These are phyloP conservation scores for Catharus ustulatus DNA, from an alignment of 2,797 vertebrate species.

Conservation along the genomic window DNA sequence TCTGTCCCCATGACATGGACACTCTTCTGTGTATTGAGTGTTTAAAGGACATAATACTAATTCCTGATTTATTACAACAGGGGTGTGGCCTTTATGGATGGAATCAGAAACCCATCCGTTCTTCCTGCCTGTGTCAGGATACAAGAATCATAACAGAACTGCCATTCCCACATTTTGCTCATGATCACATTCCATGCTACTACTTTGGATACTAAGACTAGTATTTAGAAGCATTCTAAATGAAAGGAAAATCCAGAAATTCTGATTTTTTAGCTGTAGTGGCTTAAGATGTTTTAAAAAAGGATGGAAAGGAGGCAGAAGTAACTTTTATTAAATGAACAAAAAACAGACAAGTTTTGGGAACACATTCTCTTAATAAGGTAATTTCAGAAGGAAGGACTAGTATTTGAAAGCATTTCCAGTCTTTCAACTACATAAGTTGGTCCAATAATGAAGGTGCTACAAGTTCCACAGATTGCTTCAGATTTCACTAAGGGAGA, in stretches of 20 bases:
- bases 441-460: neutral
- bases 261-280: conserved; percentile 37
- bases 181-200: neutral
- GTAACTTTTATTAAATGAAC: conserved; percentile 14
- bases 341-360: conserved; percentile 9
- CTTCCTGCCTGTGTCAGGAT: neutral
- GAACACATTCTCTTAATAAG: neutral
- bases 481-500: neutral
- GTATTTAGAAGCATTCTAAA: conserved; percentile 14
- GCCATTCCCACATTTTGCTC: neutral
- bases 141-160: neutral
- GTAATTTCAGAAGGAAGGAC: neutral
- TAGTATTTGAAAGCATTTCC: neutral
- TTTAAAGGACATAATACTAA: neutral
- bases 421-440: neutral
- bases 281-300: neutral
- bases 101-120: neutral
- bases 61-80: neutral
- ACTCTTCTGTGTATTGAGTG: neutral
- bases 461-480: neutral
- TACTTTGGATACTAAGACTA: conserved; percentile 17
- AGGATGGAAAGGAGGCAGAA: neutral
- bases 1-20: neutral
- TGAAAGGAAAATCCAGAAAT: neutral
- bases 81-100: neutral